A percentile compares a stretch with the other conserved stretches of the same genome.
phyloP scores from a whole-genome alignment of 2,888 invertebrate species.

The Pollenia griseotomentosa region DNA sequence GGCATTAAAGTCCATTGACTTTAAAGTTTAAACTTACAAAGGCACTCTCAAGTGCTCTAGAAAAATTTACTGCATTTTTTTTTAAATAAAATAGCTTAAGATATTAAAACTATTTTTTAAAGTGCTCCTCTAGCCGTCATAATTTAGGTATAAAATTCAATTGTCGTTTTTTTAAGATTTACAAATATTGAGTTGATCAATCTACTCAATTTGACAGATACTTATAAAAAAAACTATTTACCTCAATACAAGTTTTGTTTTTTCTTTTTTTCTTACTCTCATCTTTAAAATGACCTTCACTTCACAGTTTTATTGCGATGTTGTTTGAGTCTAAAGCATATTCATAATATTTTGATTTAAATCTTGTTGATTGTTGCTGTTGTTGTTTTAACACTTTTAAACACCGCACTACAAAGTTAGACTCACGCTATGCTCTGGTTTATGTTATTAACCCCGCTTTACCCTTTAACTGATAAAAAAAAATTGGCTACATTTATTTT shows the following conservation, averaged over 20 bases:
- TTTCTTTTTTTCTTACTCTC: neutral
- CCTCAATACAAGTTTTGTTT: neutral
- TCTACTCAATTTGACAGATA: slow-evolving; percentile 16
- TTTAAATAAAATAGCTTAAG: neutral
- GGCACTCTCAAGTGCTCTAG: slow-evolving; percentile 28
- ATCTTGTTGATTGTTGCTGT: slow-evolving; percentile 39
- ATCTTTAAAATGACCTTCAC: slow-evolving; percentile 78
- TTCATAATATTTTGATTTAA: slow-evolving; percentile 63
- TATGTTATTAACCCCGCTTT: slow-evolving; percentile 43
- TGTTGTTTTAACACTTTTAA: slow-evolving; percentile 22
- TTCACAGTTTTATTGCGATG: slow-evolving; percentile 75
- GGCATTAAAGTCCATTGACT: slow-evolving; percentile 44
- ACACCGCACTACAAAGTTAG: slow-evolving; percentile 36
- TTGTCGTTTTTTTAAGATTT: neutral
- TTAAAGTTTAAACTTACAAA: neutral
- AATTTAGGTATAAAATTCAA: slow-evolving; percentile 23
- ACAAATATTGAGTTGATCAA: neutral
- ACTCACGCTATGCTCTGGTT: slow-evolving; percentile 53
- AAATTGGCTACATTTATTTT: neutral
- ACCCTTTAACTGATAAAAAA: slow-evolving; percentile 30
- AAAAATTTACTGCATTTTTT: neutral
- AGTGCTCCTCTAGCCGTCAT: slow-evolving; percentile 10
- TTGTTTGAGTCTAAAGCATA: slow-evolving; percentile 32
- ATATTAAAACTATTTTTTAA: slow-evolving; percentile 30
- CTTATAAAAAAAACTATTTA: neutral